Conservation (phyloP, 2,888 invertebrate genomes). For the Caenorhabditis japonica region DNA sequence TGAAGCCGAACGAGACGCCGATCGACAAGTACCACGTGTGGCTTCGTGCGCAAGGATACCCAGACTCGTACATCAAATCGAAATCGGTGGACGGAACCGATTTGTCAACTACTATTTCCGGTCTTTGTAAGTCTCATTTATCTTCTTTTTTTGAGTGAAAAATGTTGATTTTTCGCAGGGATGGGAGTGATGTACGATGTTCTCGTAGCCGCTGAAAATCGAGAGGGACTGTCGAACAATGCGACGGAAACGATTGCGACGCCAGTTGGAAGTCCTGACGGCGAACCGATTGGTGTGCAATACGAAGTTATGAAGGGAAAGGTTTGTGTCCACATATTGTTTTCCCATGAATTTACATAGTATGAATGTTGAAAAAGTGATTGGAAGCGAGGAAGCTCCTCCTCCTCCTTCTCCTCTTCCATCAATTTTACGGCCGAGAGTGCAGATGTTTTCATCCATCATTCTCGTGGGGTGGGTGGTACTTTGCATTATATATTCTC, state of each 20-base stretch:
- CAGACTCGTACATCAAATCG: constrained; percentile 44
- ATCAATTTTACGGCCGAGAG: constrained; percentile 41
- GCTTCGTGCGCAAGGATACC: constrained; percentile 56
- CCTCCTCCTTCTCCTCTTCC: constrained; percentile 22
- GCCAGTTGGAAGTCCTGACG: constrained; percentile 85
- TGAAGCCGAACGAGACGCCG: constrained; percentile 87
- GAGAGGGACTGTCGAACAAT: constrained; percentile 94
- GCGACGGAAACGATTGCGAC: constrained; percentile 91
- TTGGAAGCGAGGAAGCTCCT: constrained; percentile 5
- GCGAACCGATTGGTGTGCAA: constrained; percentile 73
- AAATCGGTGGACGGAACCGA: constrained; percentile 57
- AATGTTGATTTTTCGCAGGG: constrained; percentile 58
- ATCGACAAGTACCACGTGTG: constrained; percentile 80
- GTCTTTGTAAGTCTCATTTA: constrained; percentile 60
- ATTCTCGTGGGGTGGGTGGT: constrained; percentile 9
- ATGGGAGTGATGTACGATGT: constrained; percentile 85
- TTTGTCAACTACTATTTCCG: constrained; percentile 54
- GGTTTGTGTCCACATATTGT: too few species aligned
- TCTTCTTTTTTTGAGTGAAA: not conserved
- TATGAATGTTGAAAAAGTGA: constrained; percentile 38
- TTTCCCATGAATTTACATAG: constrained; percentile 36
- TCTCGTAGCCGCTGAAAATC: constrained; percentile 93
- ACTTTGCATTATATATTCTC: constrained; percentile 22
- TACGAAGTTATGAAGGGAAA: constrained; percentile 72
- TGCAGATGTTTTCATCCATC: constrained; percentile 29